Evolutionary conservation across 2,797 vertebrate species (phyloP), one percentile per base, ranked within the genome.

Genomic region (Onychomys leucogaster): DNA sequence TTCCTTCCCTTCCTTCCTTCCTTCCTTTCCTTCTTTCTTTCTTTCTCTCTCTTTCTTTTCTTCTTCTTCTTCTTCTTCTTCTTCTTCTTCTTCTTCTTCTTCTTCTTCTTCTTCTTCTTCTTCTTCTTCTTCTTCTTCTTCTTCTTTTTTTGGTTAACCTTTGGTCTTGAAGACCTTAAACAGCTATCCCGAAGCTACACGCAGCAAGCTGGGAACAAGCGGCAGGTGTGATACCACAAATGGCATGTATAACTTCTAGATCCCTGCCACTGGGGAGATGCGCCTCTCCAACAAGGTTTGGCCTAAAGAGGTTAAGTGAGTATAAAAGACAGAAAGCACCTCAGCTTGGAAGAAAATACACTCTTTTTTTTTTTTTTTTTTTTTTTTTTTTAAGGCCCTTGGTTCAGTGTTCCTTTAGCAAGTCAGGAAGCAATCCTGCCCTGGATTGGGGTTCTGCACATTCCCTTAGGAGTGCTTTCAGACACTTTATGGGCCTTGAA

Each of bases 351-450:
- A 32, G 27, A 55, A 63, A 11, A 0, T 59, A 11, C 25, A 76
- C 59, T 84, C 11, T 90, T 96, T 86, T 52, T 96, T 88, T 37
- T n/a, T 90, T 96, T 86, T 52, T 96, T 88, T 37, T 90, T 96
- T 86, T 52, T 96, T 88, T 37, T 90, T 96, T 86, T 52, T 96
- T 88, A 34, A 49, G 41, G 41, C 6, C 4, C 65, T 84, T 75
- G 34, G 83, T 32, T 76, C 81, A 29, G 0, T 71, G 84, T 55
- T 87, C 37, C 65, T 61, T 93, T 55, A 63, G 61, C 57, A 87
- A 78, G 34, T 89, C 37, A 37, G 8, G 10, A 37, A 21, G 29
- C 57, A 34, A 55, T 91, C 52, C 46, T 6, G 25, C 37, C 27
- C 87, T 43, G 23, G 77, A n/a, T 73, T 46, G 75, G 46, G 65